Evolutionary conservation across 2,888 invertebrate genomes (phyloP).

Genomic region (Agrochola lota): DNA sequence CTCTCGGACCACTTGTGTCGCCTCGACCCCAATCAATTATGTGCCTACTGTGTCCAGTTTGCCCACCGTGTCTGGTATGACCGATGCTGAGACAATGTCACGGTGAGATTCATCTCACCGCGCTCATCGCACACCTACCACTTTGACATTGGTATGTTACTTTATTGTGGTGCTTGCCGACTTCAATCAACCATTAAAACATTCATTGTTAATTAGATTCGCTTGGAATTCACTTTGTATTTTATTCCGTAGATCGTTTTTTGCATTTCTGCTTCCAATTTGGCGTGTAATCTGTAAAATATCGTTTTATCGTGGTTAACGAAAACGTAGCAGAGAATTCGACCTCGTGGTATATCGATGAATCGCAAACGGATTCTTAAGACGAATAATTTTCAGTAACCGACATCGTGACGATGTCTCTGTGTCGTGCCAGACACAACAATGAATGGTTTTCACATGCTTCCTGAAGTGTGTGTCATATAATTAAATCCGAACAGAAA

Average conservation of each 20-base stretch:
- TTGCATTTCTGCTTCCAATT: constrained; percentile 45
- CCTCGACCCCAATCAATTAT: constrained; percentile 77
- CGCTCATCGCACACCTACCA: constrained; percentile 14
- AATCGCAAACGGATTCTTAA: constrained; percentile 31
- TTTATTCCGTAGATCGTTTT: constrained; percentile 14
- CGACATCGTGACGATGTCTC: constrained; percentile 44
- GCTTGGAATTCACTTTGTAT: constrained; percentile 23
- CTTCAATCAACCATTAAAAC: constrained; percentile 44
- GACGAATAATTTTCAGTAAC: constrained; percentile 37
- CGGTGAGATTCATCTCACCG: constrained; percentile 18
- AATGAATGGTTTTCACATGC: constrained; percentile 30
- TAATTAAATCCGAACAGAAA: constrained; percentile 13
- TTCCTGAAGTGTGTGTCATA: constrained; percentile 30
- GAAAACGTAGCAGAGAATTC: constrained; percentile 13
- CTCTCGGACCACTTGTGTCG: constrained; percentile 72
- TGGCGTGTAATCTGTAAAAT: constrained; percentile 18
- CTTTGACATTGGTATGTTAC: constrained; percentile 20
- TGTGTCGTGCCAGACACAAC: constrained; percentile 54
- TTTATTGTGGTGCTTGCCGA: constrained; percentile 17
- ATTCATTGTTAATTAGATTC: constrained; percentile 50
- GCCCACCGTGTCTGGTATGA: constrained; percentile 58
- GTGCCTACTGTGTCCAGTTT: constrained; percentile 60
- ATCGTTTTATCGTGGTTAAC: constrained; percentile 5
- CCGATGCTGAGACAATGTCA: constrained; percentile 58
- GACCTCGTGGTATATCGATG: constrained; percentile 20